Evolutionary conservation across 1,140 invertebrate species (phyloP).

Genomic region (Apis florea): DNA sequence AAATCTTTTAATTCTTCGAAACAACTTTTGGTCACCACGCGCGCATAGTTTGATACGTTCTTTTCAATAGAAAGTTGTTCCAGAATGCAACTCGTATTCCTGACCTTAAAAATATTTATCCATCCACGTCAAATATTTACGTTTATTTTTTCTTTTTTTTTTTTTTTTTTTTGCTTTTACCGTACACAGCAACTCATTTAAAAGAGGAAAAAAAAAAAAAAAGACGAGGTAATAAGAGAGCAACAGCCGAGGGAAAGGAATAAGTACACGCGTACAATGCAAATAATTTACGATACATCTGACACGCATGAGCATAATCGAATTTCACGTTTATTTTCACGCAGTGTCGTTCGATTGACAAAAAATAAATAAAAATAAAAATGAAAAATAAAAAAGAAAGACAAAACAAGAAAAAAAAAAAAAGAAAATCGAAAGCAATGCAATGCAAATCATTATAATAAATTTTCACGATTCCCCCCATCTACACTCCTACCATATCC

Average conservation of each 20-base stretch:
- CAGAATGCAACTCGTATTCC: no score
- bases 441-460: slow-evolving; percentile 19
- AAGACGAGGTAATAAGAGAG: slow-evolving; percentile 8
- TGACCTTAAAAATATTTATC: no score
- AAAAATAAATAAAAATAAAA: neutral
- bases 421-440: neutral
- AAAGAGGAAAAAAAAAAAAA: neutral
- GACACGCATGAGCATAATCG: slow-evolving; percentile 24
- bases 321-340: slow-evolving; percentile 22
- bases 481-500: neutral
- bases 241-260: slow-evolving; percentile 13
- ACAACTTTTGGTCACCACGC: no score
- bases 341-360: neutral
- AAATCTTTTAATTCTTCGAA: no score
- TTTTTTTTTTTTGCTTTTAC: no score
- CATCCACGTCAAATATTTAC: no score
- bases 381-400: no score
- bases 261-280: neutral
- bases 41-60: no score
- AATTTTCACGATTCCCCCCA: slow-evolving; percentile 9
- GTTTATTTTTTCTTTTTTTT: no score
- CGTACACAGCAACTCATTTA: neutral
- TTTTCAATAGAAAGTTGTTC: no score
- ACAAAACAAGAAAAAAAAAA: no score
- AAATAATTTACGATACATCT: slow-evolving; percentile 20